Base-by-base conservation (phyloP, 2,888 invertebrate species). In the Lampropteryx suffumata region DNA sequence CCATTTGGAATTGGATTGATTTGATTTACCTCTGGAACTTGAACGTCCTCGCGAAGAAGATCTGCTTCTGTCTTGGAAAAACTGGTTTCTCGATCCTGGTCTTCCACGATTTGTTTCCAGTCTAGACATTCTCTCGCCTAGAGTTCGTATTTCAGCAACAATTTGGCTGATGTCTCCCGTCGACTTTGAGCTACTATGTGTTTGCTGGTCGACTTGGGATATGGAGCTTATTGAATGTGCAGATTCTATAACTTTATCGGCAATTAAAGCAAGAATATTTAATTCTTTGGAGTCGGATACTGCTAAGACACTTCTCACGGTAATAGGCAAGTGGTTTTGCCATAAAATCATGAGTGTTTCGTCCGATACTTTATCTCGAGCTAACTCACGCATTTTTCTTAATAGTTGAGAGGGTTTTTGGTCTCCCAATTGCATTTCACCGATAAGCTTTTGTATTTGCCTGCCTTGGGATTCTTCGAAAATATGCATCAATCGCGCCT, bases 1-100 rank as follows among this genome's bases (percentile, higher is more conserved):
- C 43, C 46, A 47, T 14, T 40, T 27, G 4, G 41, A 24, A 17
- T 32, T 32, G n/a, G 7, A 12, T n/a, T 17, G 37, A 12, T 28
- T 35, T 1, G 40, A 36, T n/a, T 28, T 9, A n/a, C 34, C 9
- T n/a, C 21, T 35, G 1, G 21, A 14, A 1, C 8, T 14, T 14
- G 13, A 9, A 9, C 5, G 21, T 10, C 17, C 34, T 10, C 21
- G n/a, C 10, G 29, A 29, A 1, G 1, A 1, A 1, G 29, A 29
- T 29, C 11, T 1, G 5, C 11, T 5, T 29, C 29, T 11, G 5
- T 10, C 6, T 6, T 11, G 29, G 4, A 10, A 4, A 11, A 0
- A 29, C 9, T 28, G 28, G n/a, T 1, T 5, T 10, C 10, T 29
- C 28, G 28, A 28, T 1, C 9, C n/a, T 3, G 9, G n/a, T n/a